These are phyloP conservation scores for Brienomyrus brachyistius DNA, from an alignment of 2,113 vertebrate species.

Conservation along the genomic window DNA sequence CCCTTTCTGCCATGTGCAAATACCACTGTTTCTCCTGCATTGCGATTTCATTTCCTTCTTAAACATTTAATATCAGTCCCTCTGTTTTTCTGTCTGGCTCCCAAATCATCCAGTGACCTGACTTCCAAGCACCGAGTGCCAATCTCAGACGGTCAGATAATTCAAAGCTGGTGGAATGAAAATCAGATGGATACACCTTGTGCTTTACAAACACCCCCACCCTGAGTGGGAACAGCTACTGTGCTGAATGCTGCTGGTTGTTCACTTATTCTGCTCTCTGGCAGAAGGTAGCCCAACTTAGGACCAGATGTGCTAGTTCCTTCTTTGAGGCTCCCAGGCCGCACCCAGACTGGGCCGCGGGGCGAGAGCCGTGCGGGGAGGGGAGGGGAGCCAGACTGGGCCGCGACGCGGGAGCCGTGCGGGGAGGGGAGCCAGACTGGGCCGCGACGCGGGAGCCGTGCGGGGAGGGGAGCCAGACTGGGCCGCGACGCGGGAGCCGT, in stretches of 20 bases:
- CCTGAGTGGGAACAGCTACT: neutral
- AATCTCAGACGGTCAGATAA: conserved; percentile 28
- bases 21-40: neutral
- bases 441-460: neutral
- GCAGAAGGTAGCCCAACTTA: conserved; percentile 10
- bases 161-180: conserved; percentile 21
- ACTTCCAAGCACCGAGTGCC: neutral
- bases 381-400: no score
- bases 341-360: neutral
- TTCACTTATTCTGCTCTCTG: neutral
- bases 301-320: neutral
- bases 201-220: conserved; percentile 5
- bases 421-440: no score
- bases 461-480: no score
- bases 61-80: conserved; percentile 6
- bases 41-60: neutral
- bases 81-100: neutral
- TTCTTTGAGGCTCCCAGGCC: no score
- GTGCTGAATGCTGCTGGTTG: neutral
- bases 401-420: neutral
- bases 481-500: neutral
- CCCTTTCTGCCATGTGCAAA: neutral
- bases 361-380: neutral
- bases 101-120: conserved; percentile 21
- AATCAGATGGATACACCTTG: conserved; percentile 24